A percentile compares a stretch with the other conserved stretches of the same genome.
phyloP scores from a whole-genome alignment of 2,797 vertebrate species.

The Trachops cirrhosus region DNA sequence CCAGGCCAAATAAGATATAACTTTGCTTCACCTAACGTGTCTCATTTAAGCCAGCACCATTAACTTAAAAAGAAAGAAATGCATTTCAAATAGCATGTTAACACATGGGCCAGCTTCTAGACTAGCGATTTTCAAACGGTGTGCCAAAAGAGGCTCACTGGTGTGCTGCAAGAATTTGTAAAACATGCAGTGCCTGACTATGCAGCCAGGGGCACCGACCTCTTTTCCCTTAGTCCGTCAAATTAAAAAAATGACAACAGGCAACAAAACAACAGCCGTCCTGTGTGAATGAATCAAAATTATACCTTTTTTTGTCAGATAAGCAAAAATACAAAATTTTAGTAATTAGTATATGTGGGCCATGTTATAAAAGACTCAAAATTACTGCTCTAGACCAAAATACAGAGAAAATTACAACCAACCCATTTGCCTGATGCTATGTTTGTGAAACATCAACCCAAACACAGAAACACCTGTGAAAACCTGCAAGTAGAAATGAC shows the following conservation, averaged over 20 bases:
- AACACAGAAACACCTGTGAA: background rate
- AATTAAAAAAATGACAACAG: background rate
- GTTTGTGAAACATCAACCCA: background rate
- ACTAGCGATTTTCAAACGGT: background rate
- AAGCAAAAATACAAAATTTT: background rate
- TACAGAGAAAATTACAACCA: background rate
- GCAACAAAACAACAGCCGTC: too few relatives aligned
- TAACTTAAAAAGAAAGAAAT: background rate
- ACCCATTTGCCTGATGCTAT: rapidly evolving
- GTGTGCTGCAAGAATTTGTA: background rate
- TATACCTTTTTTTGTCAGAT: background rate
- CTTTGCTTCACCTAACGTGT: background rate
- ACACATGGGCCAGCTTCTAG: rapidly evolving
- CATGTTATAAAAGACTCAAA: background rate
- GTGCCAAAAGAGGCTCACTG: background rate
- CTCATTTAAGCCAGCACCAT: background rate
- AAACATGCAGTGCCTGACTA: background rate
- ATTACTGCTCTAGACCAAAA: background rate
- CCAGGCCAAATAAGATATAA: background rate
- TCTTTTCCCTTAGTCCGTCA: background rate
- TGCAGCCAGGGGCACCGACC: background rate
- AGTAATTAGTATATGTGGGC: background rate
- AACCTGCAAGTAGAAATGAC: background rate
- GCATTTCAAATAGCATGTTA: rapidly evolving
- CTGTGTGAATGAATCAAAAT: background rate